Evolutionary conservation across 2,797 vertebrate species (phyloP), one percentile per base, ranked within the genome.

Genomic region (Clarias pachynema): DNA sequence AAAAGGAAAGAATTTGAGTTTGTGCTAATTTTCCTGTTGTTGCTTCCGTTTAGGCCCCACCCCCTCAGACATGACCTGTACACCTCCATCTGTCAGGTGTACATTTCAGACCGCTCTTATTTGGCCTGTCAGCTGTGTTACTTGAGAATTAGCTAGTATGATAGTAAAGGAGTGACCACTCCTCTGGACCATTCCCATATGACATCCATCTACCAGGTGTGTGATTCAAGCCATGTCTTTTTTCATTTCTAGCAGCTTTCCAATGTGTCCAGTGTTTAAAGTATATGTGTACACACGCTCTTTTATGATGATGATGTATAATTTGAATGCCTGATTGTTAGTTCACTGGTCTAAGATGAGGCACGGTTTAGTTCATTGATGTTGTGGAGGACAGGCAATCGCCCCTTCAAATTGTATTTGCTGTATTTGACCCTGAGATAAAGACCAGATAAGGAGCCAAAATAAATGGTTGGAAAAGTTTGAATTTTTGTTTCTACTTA

Each of bases 51-150:
- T 62, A 44, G 34, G 34, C 59, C 59, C 62, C 77, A 40, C 24
- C 77, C 34, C 59, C 24, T 62, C 1, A 63, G 60, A 26, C 37
- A 65, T 63, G 22, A 31, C 56, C 56, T 34, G 57, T 79, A 79
- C 37, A 37, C 57, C 75, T 60, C 77, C 77, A 79, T 40, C 31
- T 62, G 34, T 37, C 78, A 65, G n/a, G 37, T 80, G 60, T 79
- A 3, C 62, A 80, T 20, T 66, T 29, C 40, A 22, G 62, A 15
- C 20, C 16, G 12, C 37, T 29, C n/a, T 16, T 29, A 29, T 3
- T 14, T 49, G 10, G 24, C n/a, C n/a, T 49, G n/a, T 3, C 8
- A 26, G 20, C 4, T 29, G 37, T 79, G 60, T 29, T n/a, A 79
- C 57, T 8, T 62, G 57, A 60, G 31, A 3, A 34, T n/a, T 62